These are phyloP conservation scores for Lacanobia wlatinum DNA, from an alignment of 2,888 invertebrate species.

Conservation along the genomic window DNA sequence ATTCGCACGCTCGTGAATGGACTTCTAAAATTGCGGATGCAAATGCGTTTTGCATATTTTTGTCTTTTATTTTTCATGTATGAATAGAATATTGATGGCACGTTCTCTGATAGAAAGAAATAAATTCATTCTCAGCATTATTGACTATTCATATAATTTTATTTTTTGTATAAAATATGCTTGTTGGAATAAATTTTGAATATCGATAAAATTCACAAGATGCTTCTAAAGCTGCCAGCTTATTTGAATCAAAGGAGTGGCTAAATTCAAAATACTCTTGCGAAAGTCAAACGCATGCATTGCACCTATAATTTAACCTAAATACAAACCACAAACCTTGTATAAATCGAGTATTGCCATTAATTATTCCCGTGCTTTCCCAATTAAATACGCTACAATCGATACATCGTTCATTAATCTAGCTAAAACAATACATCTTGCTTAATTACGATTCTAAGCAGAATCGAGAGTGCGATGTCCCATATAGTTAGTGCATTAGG, in stretches of 20 bases:
- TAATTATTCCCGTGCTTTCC: slow-evolving; percentile 63
- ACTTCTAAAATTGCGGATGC: slow-evolving; percentile 40
- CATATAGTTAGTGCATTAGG: slow-evolving; percentile 87
- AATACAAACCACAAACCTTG: slow-evolving; percentile 47
- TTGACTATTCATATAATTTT: too few relatives aligned
- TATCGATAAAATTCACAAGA: neutral
- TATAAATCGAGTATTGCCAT: slow-evolving; percentile 55
- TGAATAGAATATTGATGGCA: slow-evolving; percentile 44
- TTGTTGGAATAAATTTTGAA: slow-evolving; percentile 22
- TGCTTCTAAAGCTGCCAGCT: neutral
- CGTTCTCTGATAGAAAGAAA: slow-evolving; percentile 35
- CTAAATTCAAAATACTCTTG: neutral
- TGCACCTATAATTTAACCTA: slow-evolving; percentile 31
- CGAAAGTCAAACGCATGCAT: slow-evolving; percentile 20
- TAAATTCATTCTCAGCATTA: slow-evolving; percentile 17
- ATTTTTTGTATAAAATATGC: neutral
- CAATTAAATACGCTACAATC: slow-evolving; percentile 68
- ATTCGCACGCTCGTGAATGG: slow-evolving; percentile 46
- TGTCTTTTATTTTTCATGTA: slow-evolving; percentile 10
- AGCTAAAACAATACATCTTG: slow-evolving; percentile 76
- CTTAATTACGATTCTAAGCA: slow-evolving; percentile 85
- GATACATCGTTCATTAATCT: slow-evolving; percentile 70
- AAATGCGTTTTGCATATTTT: neutral
- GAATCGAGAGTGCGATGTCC: slow-evolving; percentile 82
- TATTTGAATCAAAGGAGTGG: neutral